A percentile compares a stretch with the other conserved stretches of the same genome.
Evolutionary conservation across 1,140 invertebrate species (phyloP).

Genomic region (Drosophila murphyi): DNA sequence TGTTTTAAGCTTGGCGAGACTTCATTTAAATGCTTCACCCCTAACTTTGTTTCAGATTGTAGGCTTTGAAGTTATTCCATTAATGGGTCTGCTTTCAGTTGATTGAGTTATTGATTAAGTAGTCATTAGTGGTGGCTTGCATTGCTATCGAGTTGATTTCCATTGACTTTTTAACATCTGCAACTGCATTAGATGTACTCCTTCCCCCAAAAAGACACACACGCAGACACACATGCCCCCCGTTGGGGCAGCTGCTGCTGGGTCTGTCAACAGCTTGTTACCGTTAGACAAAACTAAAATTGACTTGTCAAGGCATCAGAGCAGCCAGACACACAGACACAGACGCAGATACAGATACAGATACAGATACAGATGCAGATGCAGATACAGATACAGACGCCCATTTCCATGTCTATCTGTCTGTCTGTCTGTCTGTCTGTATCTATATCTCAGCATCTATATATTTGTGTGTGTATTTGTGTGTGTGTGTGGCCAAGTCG

Average conservation of each 20-base stretch:
- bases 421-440: not conserved
- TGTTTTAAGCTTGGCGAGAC: not conserved
- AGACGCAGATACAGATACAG: not conserved
- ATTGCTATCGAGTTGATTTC: conserved; percentile 1
- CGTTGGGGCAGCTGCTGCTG: not conserved
- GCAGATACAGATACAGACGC: no score
- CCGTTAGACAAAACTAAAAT: conserved; percentile 55
- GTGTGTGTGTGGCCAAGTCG: conserved; percentile 58
- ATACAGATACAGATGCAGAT: no score
- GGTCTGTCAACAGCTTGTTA: conserved; percentile 54
- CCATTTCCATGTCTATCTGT: no score
- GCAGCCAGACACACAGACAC: conserved; percentile 25
- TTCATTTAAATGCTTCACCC: not conserved
- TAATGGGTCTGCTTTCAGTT: not conserved
- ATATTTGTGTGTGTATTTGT: conserved; percentile 1
- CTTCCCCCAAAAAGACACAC: not conserved
- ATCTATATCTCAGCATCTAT: conserved; percentile 3
- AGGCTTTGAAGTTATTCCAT: no score
- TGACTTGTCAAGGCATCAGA: conserved; percentile 57
- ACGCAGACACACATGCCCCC: not conserved
- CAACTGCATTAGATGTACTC: conserved; percentile 6
- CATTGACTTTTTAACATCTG: conserved; percentile 17
- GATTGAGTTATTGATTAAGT: conserved; percentile 10
- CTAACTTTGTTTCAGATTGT: no score
- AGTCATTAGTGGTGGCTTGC: conserved; percentile 4